phyloP scores from a whole-genome alignment of 2,113 vertebrate genomes.

The Peromyscus maniculatus region DNA sequence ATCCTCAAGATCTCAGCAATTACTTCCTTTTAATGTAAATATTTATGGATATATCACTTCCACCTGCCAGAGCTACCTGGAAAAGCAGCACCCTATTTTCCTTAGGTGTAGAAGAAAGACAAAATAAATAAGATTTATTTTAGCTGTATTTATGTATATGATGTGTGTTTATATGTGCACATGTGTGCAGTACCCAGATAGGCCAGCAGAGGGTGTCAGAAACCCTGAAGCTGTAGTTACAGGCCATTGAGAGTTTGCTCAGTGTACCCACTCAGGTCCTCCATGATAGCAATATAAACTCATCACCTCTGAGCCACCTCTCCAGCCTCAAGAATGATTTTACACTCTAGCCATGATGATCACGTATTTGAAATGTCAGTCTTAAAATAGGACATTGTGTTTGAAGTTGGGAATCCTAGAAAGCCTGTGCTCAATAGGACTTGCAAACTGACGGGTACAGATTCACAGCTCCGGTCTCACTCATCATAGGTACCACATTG shows the following conservation, averaged over 20 bases:
- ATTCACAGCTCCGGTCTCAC: neutral
- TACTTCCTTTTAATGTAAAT: neutral
- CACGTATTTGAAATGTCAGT: neutral
- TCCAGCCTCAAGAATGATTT: constrained; percentile 5
- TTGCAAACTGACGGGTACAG: neutral
- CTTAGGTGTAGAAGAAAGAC: neutral
- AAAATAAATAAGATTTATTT: neutral
- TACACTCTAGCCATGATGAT: neutral
- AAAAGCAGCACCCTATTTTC: neutral
- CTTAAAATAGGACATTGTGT: neutral
- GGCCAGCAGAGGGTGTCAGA: neutral
- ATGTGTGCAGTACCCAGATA: neutral
- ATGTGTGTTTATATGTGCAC: neutral
- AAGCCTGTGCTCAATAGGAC: neutral
- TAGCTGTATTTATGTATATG: neutral
- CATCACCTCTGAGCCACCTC: neutral
- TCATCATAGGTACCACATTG: neutral
- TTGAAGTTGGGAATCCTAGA: constrained; percentile 31
- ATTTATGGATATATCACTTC: constrained; percentile 9
- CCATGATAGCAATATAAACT: neutral
- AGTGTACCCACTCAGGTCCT: neutral
- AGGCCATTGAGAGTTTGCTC: neutral
- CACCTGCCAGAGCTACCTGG: neutral
- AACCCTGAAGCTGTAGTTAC: neutral
- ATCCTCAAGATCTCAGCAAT: neutral